Evolutionary conservation across 1,140 invertebrate species (phyloP), one percentile per base, ranked within the genome.

Genomic region (Dryas iulia): DNA sequence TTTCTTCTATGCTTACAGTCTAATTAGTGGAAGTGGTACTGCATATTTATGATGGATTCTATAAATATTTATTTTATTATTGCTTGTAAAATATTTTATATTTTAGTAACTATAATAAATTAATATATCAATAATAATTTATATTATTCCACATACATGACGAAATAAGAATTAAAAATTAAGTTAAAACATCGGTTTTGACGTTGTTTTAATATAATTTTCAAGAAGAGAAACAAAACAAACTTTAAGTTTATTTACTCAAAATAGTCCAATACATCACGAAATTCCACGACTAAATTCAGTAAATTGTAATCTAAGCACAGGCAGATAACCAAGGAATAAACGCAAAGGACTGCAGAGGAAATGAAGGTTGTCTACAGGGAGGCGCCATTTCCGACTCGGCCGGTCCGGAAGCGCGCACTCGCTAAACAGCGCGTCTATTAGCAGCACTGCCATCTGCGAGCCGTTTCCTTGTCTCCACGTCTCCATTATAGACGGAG

Each of bases 311-410:
- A 64, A 60, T 65, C 57, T 68, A 69, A 69, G 65, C 39, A 66
- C 47, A 76, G 73, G 69, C 67, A 78, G 76, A 68, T 66, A 78
- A 75, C 57, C 71, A 33, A 54, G 61, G 18, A 56, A 47, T 14
- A 56, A 63, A 63, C 47, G 61, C 52, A 83, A 86, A 84, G 82
- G 76, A 78, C 71, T 79, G 64, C 66, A 52, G 67, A 76, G 82
- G 83, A 86, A 83, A 84, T 84, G 82, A 84, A 79, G 81, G 82
- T 80, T 84, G 84, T 86, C 79, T 84, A 72, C 71, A 74, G 78
- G 75, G 77, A 71, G 77, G 71, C 71, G 60, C 77, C 81, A 84
- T 86, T 86, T 86, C 84, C 84, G 69, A 11, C 59, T 70, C 72
- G 76, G 70, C 71, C 78, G 63, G 76, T 39, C 79, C 82, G 84